phyloP scores from a whole-genome alignment of 1,140 invertebrate genomes.

The Belonocnema kinseyi region DNA sequence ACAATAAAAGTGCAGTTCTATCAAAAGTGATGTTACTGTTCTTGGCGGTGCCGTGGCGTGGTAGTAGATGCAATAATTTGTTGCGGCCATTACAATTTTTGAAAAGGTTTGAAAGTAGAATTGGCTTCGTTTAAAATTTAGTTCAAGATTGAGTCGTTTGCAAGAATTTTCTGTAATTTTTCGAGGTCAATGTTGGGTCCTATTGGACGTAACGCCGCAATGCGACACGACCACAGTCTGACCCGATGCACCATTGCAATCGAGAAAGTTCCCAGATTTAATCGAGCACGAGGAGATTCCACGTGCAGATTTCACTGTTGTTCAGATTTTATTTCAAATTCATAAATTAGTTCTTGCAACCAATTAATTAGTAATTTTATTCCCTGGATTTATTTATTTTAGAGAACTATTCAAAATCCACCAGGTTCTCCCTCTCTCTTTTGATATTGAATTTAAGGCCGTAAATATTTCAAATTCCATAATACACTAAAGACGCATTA shows the following conservation, averaged over 20 bases:
- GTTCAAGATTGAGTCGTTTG: background rate
- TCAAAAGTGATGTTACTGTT: background rate
- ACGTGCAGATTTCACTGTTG: conserved; percentile 50
- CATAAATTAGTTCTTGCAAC: background rate
- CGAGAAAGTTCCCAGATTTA: conserved; percentile 51
- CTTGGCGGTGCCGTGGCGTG: no score
- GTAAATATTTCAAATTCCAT: no score
- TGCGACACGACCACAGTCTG: conserved; percentile 61
- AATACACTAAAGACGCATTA: no score
- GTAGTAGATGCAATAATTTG: background rate
- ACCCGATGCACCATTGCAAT: conserved; percentile 56
- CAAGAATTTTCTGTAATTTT: conserved; percentile 38
- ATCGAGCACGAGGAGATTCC: conserved; percentile 38
- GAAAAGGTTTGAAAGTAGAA: background rate
- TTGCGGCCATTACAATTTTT: background rate
- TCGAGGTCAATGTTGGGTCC: conserved; percentile 58
- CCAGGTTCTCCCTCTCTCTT: no score
- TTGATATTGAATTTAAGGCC: no score
- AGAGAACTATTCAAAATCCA: no score
- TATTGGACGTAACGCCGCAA: conserved; percentile 62
- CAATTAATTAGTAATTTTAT: no score
- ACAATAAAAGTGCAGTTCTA: background rate
- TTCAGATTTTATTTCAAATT: conserved; percentile 30
- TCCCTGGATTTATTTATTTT: no score
- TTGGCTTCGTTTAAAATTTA: background rate